These are phyloP conservation scores for Agriotes lineatus DNA, from an alignment of 2,888 invertebrate species.

Conservation along the genomic window DNA sequence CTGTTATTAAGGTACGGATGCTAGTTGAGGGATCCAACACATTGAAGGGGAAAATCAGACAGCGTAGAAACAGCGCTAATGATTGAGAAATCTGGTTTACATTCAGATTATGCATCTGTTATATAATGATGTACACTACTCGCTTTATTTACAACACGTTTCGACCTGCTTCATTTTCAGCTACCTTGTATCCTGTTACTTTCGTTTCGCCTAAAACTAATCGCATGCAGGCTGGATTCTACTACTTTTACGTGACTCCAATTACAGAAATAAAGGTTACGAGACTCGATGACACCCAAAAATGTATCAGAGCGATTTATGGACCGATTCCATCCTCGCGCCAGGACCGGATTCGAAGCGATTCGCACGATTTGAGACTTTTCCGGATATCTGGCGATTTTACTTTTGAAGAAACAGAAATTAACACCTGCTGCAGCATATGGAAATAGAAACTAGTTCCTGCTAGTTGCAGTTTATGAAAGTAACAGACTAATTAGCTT, in stretches of 20 bases:
- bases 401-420: no score
- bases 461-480: not conserved
- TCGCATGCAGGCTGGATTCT: slow-evolving; percentile 1
- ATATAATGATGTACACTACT: slow-evolving; percentile 8
- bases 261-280: slow-evolving; percentile 7
- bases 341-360: no score
- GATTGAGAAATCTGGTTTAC: slow-evolving; percentile 18
- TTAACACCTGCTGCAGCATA: no score
- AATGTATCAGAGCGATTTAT: no score
- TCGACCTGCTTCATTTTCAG: slow-evolving; percentile 14
- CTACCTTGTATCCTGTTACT: slow-evolving; percentile 19
- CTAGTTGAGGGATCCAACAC: no score
- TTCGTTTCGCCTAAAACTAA: slow-evolving; percentile 14
- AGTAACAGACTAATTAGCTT: not conserved
- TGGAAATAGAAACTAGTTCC: not conserved
- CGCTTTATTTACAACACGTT: slow-evolving; percentile 13
- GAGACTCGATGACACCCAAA: slow-evolving; percentile 14
- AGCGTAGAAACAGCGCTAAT: not conserved
- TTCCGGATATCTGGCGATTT: no score
- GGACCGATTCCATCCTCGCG: no score
- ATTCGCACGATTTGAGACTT: no score
- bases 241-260: slow-evolving; percentile 19
- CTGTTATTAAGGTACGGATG: not conserved
- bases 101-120: slow-evolving; percentile 17
- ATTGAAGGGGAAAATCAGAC: not conserved